Conservation (phyloP, 2,797 vertebrate species). For the Trichosurus vulpecula region DNA sequence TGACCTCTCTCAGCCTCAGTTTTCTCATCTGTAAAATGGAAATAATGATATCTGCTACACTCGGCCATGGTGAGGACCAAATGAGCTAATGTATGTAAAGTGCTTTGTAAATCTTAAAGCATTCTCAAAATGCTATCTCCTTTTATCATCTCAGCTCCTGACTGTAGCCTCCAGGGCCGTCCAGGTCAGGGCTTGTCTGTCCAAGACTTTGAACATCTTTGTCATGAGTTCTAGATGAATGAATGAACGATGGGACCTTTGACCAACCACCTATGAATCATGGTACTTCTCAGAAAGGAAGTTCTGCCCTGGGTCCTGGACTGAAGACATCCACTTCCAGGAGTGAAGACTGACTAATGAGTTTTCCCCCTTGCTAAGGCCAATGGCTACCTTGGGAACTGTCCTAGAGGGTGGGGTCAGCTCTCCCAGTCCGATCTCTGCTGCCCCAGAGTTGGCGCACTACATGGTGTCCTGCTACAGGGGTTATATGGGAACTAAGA, state of each 20-base stretch:
- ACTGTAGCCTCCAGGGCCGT: not conserved
- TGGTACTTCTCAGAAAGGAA: not conserved
- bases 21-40: not conserved
- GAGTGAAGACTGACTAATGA: not conserved
- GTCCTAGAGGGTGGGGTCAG: not conserved
- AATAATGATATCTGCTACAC: not conserved
- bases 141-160: not conserved
- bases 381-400: not conserved
- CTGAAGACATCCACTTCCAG: not conserved
- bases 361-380: not conserved
- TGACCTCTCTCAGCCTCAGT: not conserved
- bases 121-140: not conserved
- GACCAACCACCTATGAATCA: not conserved
- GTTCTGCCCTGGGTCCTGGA: not conserved
- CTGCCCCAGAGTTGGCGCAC: too few species aligned
- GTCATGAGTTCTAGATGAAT: not conserved
- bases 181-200: not conserved
- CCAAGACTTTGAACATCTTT: not conserved
- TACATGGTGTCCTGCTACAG: not conserved
- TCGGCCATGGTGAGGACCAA: not conserved
- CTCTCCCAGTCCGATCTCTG: not conserved
- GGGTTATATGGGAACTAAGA: not conserved
- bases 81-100: not conserved
- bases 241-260: not conserved
- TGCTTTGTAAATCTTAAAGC: not conserved